Evolutionary conservation across 1,140 invertebrate genomes (phyloP).

Genomic region (Zaprionus davidi): DNA sequence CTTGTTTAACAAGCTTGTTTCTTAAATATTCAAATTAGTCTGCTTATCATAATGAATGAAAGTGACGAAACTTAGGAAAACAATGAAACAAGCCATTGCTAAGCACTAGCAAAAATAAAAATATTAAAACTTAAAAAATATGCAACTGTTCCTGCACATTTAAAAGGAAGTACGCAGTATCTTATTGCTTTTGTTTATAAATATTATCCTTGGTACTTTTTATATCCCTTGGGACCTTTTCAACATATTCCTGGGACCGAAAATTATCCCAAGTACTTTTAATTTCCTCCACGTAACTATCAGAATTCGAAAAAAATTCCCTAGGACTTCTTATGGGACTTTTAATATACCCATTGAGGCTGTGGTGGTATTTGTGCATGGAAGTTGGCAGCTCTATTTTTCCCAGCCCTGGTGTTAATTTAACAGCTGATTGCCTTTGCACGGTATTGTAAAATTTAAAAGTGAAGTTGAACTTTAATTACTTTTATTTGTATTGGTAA

Average conservation of each 20-base stretch:
- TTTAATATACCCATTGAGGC: background rate
- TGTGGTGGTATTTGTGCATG: background rate
- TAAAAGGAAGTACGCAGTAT: background rate
- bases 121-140: background rate
- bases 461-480: background rate
- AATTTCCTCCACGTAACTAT: too few relatives aligned
- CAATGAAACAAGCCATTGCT: background rate
- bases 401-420: background rate
- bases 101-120: background rate
- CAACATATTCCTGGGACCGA: too few relatives aligned
- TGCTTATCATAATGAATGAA: background rate
- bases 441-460: background rate
- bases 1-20: too few relatives aligned
- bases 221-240: too few relatives aligned
- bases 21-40: too few relatives aligned
- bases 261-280: too few relatives aligned
- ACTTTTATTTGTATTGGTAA: background rate
- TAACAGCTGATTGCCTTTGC: background rate
- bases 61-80: background rate
- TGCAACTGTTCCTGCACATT: too few relatives aligned
- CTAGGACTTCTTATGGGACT: background rate
- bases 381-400: background rate
- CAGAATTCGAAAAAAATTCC: background rate
- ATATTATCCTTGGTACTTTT: too few relatives aligned
- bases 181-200: too few relatives aligned